A percentile compares a stretch with the other conserved stretches of the same genome.
These are phyloP conservation scores for Hemaris fuciformis DNA, from an alignment of 2,888 invertebrate species.

Conservation along the genomic window DNA sequence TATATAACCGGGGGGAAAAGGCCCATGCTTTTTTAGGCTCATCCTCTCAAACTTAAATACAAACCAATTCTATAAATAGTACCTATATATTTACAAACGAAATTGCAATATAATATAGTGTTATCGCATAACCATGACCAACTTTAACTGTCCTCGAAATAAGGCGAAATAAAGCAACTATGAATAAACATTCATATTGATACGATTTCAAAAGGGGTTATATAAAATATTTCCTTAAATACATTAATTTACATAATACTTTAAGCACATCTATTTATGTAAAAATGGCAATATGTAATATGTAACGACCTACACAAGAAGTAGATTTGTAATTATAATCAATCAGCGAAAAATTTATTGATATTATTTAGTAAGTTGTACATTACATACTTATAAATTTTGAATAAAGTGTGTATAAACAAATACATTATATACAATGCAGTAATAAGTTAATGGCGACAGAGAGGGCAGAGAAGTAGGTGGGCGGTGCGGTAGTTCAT, in stretches of 20 bases:
- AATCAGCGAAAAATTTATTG: too few species aligned
- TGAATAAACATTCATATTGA: background rate
- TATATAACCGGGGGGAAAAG: too few species aligned
- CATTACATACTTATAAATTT: too few species aligned
- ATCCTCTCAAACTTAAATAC: too few species aligned
- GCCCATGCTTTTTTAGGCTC: too few species aligned
- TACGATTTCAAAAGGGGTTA: background rate
- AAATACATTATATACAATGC: constrained; percentile 3
- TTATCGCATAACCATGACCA: background rate
- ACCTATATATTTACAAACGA: background rate
- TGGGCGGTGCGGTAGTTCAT: constrained; percentile 2
- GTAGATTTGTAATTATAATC: too few species aligned
- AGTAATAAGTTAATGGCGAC: constrained; percentile 6
- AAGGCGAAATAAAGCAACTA: background rate
- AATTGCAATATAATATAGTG: background rate
- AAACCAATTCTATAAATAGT: background rate
- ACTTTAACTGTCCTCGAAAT: background rate
- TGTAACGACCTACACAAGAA: too few species aligned
- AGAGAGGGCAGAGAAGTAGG: background rate
- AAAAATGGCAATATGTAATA: too few species aligned
- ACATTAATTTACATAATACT: too few species aligned
- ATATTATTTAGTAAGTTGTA: too few species aligned
- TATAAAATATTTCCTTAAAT: too few species aligned
- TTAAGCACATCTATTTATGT: too few species aligned
- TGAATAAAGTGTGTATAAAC: background rate